Conservation (phyloP, 2,888 invertebrate genomes). For the Mythimna loreyi region DNA sequence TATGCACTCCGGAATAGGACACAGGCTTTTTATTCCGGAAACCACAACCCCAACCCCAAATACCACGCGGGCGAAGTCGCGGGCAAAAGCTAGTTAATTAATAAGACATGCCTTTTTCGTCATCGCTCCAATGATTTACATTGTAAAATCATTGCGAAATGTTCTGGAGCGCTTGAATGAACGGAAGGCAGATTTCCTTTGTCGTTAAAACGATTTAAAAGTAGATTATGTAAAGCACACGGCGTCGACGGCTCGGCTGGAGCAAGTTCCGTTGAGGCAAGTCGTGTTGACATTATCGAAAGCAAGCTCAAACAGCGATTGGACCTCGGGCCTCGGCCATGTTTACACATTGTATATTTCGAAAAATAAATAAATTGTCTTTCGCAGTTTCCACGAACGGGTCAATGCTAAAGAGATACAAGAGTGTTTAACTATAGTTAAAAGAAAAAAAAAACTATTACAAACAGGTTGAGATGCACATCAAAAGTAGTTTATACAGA, state of each 20-base stretch:
- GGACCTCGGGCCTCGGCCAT: conserved; percentile 71
- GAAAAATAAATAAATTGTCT: conserved; percentile 80
- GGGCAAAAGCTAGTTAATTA: conserved; percentile 30
- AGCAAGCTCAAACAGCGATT: conserved; percentile 85
- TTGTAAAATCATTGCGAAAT: conserved; percentile 32
- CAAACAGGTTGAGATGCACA: conserved; percentile 36
- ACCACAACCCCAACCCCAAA: no score
- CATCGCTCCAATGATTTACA: conserved; percentile 13
- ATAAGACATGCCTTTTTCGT: conserved; percentile 24
- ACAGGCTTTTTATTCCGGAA: no score
- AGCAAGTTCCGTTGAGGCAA: conserved; percentile 84
- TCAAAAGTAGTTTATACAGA: conserved; percentile 40
- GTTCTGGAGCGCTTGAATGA: conserved; percentile 43
- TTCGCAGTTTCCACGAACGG: conserved; percentile 77
- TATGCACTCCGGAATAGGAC: no score
- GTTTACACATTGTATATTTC: conserved; percentile 84
- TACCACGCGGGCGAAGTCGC: no score
- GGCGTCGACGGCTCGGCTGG: conserved; percentile 67
- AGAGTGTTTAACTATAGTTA: conserved; percentile 51
- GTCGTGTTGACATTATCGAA: conserved; percentile 87
- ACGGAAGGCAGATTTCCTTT: conserved; percentile 59
- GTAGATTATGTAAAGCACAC: conserved; percentile 78
- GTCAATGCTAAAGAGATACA: conserved; percentile 64
- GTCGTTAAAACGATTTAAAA: conserved; percentile 70
- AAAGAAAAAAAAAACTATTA: conserved; percentile 41